These are phyloP conservation scores for Lophochroa leadbeateri DNA, from an alignment of 2,113 vertebrate species.

Conservation along the genomic window DNA sequence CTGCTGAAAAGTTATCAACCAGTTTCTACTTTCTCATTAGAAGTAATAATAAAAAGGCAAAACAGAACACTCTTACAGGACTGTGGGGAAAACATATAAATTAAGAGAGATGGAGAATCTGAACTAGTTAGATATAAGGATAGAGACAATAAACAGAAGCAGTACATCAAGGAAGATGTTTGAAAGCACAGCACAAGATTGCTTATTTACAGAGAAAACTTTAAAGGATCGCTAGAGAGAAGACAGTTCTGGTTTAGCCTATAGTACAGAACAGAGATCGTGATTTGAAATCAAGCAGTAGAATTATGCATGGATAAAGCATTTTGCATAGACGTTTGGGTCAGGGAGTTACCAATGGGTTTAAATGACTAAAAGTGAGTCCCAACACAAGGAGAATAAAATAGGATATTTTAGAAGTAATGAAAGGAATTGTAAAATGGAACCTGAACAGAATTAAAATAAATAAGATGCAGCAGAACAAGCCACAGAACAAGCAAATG, in stretches of 20 bases:
- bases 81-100: conserved; percentile 10
- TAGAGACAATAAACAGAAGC: neutral
- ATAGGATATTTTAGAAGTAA: neutral
- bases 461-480: neutral
- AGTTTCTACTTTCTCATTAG: conserved; percentile 14
- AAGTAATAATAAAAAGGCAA: conserved; percentile 8
- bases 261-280: rapidly evolving
- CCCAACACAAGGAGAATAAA: neutral
- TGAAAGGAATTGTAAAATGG: neutral
- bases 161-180: neutral
- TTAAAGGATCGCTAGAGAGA: neutral
- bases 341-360: neutral
- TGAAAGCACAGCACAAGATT: neutral
- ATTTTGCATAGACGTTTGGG: neutral
- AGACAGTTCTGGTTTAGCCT: neutral
- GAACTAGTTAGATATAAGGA: neutral
- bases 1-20: neutral
- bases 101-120: conserved; percentile 8
- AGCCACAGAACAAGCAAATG: neutral
- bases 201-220: neutral
- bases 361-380: neutral
- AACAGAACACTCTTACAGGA: neutral
- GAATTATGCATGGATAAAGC: neutral
- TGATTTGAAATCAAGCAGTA: neutral
- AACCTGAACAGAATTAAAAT: neutral